Evolutionary conservation across 2,797 vertebrate genomes (phyloP), one percentile per base, ranked within the genome.

Genomic region (Clarias laeviceps): DNA sequence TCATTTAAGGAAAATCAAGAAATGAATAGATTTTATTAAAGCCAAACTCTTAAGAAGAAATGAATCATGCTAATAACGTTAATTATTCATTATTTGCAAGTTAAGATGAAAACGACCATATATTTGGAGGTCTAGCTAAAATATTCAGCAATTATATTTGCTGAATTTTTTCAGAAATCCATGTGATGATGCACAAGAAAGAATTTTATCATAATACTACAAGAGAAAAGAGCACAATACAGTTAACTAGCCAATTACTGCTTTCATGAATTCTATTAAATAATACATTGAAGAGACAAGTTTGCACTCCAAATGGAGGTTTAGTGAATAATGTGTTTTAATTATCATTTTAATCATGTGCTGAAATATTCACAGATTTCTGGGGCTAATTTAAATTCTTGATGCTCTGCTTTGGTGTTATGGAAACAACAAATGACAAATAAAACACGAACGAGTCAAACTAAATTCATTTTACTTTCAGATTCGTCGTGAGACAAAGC

Each of bases 321-420:
- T 62, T 62, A 34, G 91, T 92, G 91, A 93, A 93, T 93, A 93
- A 93, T 93, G 87, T 90, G 93, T 90, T 62, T 79, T 79, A 79
- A 94, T 93, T 90, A 93, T 86, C 79, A 78, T 89, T 91, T 85
- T 91, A 92, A 93, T 94, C 91, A 91, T 85, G 88, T 77, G 84
- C 87, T 90, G 89, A 91, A 92, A 92, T 93, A 93, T 93, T 92
- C 88, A 92, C 88, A 88, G 86, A 84, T 87, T 92, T 92, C 45
- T 90, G 85, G 76, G 37, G 72, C 78, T 90, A 91, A 92, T 91
- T 90, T 89, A 85, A 89, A 86, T 82, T 87, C 29, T 88, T 88
- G 87, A 88, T 69, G 78, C 88, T 90, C 84, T 80, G 87, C 88
- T 80, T 84, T 84, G 86, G 78, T 91, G 85, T 90, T 90, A 90